Percentiles rank a stretch among this genome's conserved stretches.
Conservation (phyloP, 2,888 invertebrate species). For the Oscheius sp. region DNA sequence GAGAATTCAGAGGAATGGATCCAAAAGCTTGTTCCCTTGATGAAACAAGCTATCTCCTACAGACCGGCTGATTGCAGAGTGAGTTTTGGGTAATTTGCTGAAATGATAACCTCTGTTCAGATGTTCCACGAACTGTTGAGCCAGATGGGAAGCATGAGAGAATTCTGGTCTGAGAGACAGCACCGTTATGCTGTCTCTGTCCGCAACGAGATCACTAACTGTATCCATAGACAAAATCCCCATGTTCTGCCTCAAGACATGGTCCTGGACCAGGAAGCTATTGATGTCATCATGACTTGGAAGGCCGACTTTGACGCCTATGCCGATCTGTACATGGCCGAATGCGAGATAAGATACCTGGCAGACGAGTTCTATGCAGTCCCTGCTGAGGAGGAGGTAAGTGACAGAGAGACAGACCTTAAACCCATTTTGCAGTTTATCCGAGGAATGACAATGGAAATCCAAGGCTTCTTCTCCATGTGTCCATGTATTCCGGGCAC, state of each 20-base stretch:
- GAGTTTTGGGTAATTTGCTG: neutral
- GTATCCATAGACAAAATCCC: slow-evolving; percentile 1
- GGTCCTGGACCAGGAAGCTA: slow-evolving; percentile 8
- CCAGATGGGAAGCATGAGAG: slow-evolving; percentile 47
- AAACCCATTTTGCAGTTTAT: slow-evolving; percentile 26
- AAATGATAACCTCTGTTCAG: neutral
- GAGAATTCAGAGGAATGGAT: neutral
- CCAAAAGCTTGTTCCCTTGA: slow-evolving; percentile 22
- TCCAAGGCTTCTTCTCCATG: slow-evolving; percentile 1
- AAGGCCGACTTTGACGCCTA: neutral
- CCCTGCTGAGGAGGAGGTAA: slow-evolving; percentile 11
- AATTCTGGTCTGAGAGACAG: slow-evolving; percentile 55
- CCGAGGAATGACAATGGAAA: neutral
- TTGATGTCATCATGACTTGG: neutral
- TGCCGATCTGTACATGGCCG: neutral
- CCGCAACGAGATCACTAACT: slow-evolving; percentile 42
- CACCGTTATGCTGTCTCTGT: slow-evolving; percentile 45
- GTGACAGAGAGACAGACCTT: neutral
- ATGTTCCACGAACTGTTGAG: slow-evolving; percentile 45
- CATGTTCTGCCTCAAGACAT: slow-evolving; percentile 3
- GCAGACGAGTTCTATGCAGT: neutral
- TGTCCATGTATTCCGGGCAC: slow-evolving; percentile 7
- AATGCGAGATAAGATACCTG: slow-evolving; percentile 2
- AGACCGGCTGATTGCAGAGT: slow-evolving; percentile 45
- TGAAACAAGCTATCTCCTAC: slow-evolving; percentile 39